phyloP scores from a whole-genome alignment of 2,888 invertebrate genomes.

The Seira musarum region DNA sequence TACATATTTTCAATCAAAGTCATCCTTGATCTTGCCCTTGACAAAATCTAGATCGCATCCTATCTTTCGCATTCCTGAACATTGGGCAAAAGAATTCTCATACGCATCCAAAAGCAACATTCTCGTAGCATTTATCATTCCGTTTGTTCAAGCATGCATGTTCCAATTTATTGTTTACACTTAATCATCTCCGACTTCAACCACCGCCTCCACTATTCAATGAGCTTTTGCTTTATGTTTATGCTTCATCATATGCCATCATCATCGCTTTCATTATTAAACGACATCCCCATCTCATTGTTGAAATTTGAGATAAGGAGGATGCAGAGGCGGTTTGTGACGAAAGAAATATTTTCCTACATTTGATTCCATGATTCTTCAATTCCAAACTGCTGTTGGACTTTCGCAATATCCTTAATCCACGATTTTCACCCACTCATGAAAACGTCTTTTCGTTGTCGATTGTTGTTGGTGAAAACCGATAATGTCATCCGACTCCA shows the following conservation, averaged over 20 bases:
- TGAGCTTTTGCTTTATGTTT: neutral
- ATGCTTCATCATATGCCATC: neutral
- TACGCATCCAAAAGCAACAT: neutral
- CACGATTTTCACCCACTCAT: no score
- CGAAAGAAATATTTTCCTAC: no score
- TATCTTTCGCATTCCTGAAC: neutral
- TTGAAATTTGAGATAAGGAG: neutral
- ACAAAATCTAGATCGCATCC: neutral
- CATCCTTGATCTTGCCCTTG: slow-evolving; percentile 32
- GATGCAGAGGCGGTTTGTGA: no score
- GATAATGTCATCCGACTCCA: no score
- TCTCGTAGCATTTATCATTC: neutral
- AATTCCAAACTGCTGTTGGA: no score
- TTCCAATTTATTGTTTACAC: neutral
- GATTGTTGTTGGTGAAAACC: no score
- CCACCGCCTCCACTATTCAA: neutral
- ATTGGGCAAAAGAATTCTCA: neutral
- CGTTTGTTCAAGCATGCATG: neutral
- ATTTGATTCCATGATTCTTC: no score
- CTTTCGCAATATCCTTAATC: no score
- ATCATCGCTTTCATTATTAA: neutral
- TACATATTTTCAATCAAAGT: neutral
- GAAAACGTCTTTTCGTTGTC: no score
- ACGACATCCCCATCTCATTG: neutral
- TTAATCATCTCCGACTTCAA: neutral